A percentile compares a stretch with the other conserved stretches of the same genome.
Conservation (phyloP, 2,888 invertebrate species). For the Conus canariensis region DNA sequence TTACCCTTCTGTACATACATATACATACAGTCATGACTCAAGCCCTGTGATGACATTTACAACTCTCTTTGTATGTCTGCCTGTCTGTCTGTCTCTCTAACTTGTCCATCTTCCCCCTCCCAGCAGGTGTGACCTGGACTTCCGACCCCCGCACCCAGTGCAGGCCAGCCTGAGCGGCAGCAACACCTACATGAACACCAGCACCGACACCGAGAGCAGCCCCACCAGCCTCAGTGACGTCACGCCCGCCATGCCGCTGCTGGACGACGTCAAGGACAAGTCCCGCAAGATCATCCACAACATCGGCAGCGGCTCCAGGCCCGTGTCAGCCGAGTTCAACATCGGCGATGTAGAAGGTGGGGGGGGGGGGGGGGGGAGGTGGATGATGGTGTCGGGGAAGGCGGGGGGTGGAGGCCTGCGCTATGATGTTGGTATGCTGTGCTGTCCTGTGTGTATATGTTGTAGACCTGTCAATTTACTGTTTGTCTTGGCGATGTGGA, state of each 20-base stretch:
- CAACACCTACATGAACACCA: conserved; percentile 45
- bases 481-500: too few species aligned
- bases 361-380: neutral
- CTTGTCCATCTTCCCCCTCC: too few species aligned
- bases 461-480: too few species aligned
- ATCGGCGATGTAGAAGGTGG: conserved; percentile 70
- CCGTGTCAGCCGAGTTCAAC: conserved; percentile 73
- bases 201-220: conserved; percentile 73
- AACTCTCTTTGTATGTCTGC: too few species aligned
- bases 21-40: too few species aligned
- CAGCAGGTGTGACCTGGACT: conserved; percentile 43
- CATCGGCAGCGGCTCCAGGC: conserved; percentile 72
- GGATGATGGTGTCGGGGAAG: neutral
- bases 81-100: too few species aligned
- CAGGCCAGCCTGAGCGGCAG: conserved; percentile 40
- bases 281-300: conserved; percentile 80
- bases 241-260: conserved; percentile 82
- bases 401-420: neutral
- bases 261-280: conserved; percentile 82
- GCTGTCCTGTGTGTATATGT: too few species aligned
- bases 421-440: too few species aligned
- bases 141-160: conserved; percentile 35
- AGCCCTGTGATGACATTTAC: too few species aligned
- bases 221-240: conserved; percentile 67
- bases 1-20: too few species aligned